Conservation (phyloP, 2,113 vertebrate species). For the Atrichornis clamosus region DNA sequence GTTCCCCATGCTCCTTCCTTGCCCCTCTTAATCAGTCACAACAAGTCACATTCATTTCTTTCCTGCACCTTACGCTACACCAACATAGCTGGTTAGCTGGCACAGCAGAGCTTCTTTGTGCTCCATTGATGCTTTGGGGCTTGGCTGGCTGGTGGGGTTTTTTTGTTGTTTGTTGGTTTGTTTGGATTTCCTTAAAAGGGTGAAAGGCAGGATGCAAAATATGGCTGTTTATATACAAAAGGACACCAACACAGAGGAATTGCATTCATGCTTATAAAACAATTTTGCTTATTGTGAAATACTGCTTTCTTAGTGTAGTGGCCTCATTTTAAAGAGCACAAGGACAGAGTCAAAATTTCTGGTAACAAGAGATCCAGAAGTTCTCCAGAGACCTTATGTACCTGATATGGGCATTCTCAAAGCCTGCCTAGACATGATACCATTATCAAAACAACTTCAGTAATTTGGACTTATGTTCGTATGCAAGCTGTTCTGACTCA, state of each 20-base stretch:
- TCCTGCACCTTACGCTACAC: not conserved
- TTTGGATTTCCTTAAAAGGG: not conserved
- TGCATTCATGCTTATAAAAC: not conserved
- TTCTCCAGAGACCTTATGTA: not conserved
- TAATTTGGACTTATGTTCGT: not conserved
- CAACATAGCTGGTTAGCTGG: not conserved
- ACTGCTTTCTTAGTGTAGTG: not conserved
- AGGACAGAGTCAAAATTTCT: not conserved
- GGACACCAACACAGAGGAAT: not conserved
- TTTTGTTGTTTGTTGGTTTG: not conserved
- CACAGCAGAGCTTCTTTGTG: not conserved
- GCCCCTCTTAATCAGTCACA: conserved; percentile 34
- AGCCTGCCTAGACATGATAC: not conserved
- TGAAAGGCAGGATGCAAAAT: not conserved
- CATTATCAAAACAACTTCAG: not conserved
- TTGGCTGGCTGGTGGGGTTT: not conserved
- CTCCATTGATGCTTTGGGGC: not conserved
- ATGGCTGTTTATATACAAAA: not conserved
- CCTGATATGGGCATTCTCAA: not conserved
- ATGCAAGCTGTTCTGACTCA: not conserved
- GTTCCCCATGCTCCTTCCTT: not conserved
- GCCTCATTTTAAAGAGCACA: not conserved
- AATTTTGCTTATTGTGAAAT: not conserved
- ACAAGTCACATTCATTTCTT: not conserved
- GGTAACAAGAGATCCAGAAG: not conserved